Conservation (phyloP, 2,113 vertebrate genomes). For the Laticauda colubrina region DNA sequence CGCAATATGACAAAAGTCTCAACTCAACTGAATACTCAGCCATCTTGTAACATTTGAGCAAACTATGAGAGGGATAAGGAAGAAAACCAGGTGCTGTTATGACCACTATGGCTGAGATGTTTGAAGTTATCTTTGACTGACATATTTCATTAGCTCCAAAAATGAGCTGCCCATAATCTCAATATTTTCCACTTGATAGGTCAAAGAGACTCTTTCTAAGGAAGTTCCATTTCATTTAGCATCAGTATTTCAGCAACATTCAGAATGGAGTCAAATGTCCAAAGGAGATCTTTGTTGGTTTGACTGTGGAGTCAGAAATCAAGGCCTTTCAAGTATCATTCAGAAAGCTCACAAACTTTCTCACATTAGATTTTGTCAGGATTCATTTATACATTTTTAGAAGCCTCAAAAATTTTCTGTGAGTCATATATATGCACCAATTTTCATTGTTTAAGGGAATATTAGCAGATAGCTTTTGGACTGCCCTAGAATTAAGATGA, state of each 20-base stretch:
- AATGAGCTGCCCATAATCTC: background rate
- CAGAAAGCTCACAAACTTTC: slow-evolving; percentile 25
- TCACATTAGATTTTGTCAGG: slow-evolving; percentile 25
- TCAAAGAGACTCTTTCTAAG: background rate
- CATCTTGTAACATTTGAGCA: background rate
- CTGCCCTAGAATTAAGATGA: background rate
- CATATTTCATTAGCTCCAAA: background rate
- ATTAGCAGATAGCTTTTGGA: background rate
- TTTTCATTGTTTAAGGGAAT: background rate
- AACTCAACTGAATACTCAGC: background rate
- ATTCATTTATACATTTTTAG: slow-evolving; percentile 49
- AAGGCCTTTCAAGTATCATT: slow-evolving; percentile 51
- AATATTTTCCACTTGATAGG: background rate
- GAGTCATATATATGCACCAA: slow-evolving; percentile 24
- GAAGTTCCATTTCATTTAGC: slow-evolving; percentile 34
- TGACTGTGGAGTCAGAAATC: slow-evolving; percentile 49
- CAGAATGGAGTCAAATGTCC: slow-evolving; percentile 30
- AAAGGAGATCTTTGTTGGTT: slow-evolving; percentile 49
- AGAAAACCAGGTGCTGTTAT: background rate
- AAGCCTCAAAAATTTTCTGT: slow-evolving; percentile 56
- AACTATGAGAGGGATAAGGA: background rate
- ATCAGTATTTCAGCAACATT: slow-evolving; percentile 29
- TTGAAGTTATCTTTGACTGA: background rate
- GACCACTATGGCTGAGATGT: background rate
- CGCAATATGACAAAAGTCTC: background rate